Evolutionary conservation across 2,113 vertebrate genomes (phyloP), one percentile per base, ranked within the genome.

Genomic region (Crocuta crocuta): DNA sequence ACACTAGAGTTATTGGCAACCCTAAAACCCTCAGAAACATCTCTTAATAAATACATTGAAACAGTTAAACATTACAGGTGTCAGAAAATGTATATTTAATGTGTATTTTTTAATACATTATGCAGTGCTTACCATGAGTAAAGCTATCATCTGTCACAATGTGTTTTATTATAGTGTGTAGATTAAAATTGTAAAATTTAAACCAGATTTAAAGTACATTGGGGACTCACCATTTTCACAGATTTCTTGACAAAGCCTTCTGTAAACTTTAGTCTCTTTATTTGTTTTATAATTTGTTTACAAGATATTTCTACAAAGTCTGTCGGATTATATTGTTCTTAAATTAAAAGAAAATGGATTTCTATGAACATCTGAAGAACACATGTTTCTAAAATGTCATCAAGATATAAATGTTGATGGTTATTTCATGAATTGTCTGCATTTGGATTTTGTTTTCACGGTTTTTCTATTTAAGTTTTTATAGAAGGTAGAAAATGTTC

Each of bases 381-480:
- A 74, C 11, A 45, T 58, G 50, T 78, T 92, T 90, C 70, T 58
- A 66, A 94, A 80, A 96, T 93, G 58, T 61, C 55, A 90, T 87
- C n/a, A 71, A 71, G 19, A 94, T 84, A 26, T 71, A 94, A 97
- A 92, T 80, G 0, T 88, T 90, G 79, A 94, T 94, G n/a, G 65
- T 82, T 84, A 95, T 90, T 90, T 96, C 28, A 50, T 94, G 91
- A 66, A 95, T 95, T 84, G 50, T 76, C 76, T 94, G 88, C 92
- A 94, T 95, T 97, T 95, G 96, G 35, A 89, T 95, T 97, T 96
- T 97, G 92, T 92, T 97, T 97, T 92, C 85, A 91, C 61, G 96
- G 94, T 53, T 95, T 98, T 93, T 95, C 31, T 74, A 43, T 83
- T 95, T 95, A 81, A 96, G 84, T 74, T 98, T 95, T 96, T 89